Conservation (phyloP, 2,113 vertebrate species). For the Ptilonorhynchus violaceus region DNA sequence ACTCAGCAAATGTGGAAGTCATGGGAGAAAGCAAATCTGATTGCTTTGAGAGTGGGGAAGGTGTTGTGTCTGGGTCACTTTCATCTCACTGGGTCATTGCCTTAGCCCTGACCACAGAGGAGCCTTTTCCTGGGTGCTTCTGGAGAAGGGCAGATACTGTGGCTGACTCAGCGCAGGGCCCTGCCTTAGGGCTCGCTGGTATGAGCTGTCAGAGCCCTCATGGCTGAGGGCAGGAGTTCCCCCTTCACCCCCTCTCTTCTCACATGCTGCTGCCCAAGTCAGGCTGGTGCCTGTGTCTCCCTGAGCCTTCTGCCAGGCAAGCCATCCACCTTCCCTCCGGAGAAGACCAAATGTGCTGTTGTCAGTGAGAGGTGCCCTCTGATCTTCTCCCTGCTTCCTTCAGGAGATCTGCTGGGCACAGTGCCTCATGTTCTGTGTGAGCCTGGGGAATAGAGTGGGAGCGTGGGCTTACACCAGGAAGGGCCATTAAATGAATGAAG, state of each 20-base stretch:
- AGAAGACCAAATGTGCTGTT: not conserved
- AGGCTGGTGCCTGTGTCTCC: not conserved
- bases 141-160: not conserved
- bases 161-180: not conserved
- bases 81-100: not conserved
- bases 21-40: not conserved
- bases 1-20: not conserved
- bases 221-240: not conserved
- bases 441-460: not conserved
- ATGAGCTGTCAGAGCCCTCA: not conserved
- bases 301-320: not conserved
- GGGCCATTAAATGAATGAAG: not conserved
- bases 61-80: not conserved
- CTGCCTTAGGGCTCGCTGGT: not conserved
- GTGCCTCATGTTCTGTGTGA: not conserved
- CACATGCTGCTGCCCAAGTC: not conserved
- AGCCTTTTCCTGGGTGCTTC: not conserved
- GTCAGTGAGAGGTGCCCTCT: not conserved
- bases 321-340: too few species aligned
- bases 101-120: rapidly evolving
- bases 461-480: rapidly evolving
- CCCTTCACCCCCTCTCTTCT: not conserved
- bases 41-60: not conserved
- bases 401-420: not conserved
- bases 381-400: not conserved